Conservation (phyloP, 2,113 vertebrate genomes). For the Pelecanus crispus region DNA sequence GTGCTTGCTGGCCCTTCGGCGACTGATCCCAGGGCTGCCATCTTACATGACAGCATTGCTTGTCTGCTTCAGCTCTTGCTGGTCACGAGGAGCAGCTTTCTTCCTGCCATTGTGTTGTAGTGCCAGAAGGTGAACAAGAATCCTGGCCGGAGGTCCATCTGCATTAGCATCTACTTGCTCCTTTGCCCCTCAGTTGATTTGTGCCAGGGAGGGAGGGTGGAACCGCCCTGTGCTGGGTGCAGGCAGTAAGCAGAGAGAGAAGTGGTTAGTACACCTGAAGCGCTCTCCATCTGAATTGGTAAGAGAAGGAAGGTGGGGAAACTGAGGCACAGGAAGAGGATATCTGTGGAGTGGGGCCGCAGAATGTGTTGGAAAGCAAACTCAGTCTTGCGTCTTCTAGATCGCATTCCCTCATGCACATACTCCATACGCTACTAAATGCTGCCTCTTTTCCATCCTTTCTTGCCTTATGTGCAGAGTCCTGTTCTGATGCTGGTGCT, state of each 20-base stretch:
- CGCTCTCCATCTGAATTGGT: accelerated
- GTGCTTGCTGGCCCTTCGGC: background rate
- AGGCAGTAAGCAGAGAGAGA: background rate
- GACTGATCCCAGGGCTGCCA: background rate
- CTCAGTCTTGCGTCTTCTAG: too few relatives aligned
- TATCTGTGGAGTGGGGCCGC: background rate
- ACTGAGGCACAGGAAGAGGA: background rate
- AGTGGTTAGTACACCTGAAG: accelerated
- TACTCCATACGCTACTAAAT: too few relatives aligned
- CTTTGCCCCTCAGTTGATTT: background rate
- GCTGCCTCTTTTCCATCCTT: background rate
- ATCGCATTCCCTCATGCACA: background rate
- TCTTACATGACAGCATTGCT: background rate
- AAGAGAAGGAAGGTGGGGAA: background rate
- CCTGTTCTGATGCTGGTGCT: background rate
- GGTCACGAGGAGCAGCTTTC: background rate
- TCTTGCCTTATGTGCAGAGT: background rate
- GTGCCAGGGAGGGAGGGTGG: background rate
- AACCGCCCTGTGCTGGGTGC: background rate
- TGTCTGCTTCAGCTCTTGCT: background rate
- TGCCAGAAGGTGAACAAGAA: background rate
- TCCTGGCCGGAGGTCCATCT: background rate
- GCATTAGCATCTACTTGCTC: background rate
- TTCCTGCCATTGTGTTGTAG: background rate
- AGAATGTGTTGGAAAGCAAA: background rate